Conservation (phyloP, 2,888 invertebrate genomes). For the Tryphoninae sp. region DNA sequence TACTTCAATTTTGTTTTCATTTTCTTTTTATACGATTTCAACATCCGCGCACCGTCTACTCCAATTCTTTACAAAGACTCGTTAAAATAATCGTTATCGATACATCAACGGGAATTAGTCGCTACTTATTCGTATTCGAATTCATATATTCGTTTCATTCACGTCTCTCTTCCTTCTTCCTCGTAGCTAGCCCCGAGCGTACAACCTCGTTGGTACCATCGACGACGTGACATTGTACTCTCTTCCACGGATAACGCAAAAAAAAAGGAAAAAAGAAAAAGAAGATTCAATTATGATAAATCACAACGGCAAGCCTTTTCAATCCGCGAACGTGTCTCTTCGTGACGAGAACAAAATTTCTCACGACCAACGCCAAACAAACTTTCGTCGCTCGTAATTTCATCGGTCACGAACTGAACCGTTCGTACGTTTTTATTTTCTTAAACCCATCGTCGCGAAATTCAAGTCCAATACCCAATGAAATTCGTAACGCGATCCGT, state of each 20-base stretch:
- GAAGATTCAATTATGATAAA: conserved; percentile 2
- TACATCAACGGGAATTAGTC: conserved; percentile 67
- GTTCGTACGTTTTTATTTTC: neutral
- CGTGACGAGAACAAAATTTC: conserved; percentile 18
- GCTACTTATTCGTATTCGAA: conserved; percentile 65
- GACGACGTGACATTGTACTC: neutral
- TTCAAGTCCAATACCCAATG: conserved; percentile 43
- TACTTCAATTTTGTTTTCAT: conserved; percentile 25
- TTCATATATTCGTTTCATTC: conserved; percentile 34
- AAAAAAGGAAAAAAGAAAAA: conserved; percentile 15
- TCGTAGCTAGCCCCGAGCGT: conserved; percentile 60
- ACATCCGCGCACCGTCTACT: conserved; percentile 64
- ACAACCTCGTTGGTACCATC: conserved; percentile 25
- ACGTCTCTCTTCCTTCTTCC: conserved; percentile 5
- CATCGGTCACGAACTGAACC: neutral
- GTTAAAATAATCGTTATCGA: conserved; percentile 64
- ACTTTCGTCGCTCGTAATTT: neutral
- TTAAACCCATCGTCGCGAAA: neutral
- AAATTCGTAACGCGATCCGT: conserved; percentile 35
- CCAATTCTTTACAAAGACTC: conserved; percentile 62
- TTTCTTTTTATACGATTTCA: conserved; percentile 49
- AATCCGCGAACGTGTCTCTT: conserved; percentile 9
- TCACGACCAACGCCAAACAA: neutral
- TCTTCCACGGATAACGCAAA: neutral
- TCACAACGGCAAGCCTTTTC: conserved; percentile 56